phyloP scores from a whole-genome alignment of 2,113 vertebrate genomes.

The Brienomyrus longianalis region DNA sequence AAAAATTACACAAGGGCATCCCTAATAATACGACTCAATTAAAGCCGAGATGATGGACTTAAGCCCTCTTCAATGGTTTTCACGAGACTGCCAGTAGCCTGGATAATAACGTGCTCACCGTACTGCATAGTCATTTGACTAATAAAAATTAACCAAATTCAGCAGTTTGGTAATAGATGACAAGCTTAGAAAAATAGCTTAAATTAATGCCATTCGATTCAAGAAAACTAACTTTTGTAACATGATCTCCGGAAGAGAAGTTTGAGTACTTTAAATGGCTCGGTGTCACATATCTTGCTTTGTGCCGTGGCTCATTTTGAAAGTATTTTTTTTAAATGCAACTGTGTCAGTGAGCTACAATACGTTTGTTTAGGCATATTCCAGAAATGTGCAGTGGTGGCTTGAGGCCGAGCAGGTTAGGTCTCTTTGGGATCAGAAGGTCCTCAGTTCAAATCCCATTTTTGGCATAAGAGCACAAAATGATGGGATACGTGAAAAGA shows the following conservation, averaged over 20 bases:
- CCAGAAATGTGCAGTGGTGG: neutral
- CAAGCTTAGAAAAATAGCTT: neutral
- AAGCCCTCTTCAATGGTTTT: neutral
- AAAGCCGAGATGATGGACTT: conserved; percentile 8
- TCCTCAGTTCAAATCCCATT: neutral
- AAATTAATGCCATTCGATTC: neutral
- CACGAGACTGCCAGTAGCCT: neutral
- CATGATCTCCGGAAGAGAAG: neutral
- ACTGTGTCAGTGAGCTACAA: neutral
- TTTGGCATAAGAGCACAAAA: neutral
- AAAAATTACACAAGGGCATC: neutral
- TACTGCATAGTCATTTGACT: neutral
- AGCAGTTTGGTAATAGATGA: neutral
- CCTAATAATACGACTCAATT: neutral
- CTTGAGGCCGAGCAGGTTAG: neutral
- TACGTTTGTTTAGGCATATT: neutral
- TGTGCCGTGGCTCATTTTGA: neutral
- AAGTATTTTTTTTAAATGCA: neutral
- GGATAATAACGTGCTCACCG: neutral
- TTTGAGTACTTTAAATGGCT: neutral
- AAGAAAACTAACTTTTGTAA: neutral
- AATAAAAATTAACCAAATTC: neutral
- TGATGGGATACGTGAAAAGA: neutral
- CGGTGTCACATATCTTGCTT: neutral
- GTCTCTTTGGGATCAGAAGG: neutral